A percentile compares a stretch with the other conserved stretches of the same genome.
Conservation (phyloP, 2,888 invertebrate genomes). For the Galeruca laticollis region DNA sequence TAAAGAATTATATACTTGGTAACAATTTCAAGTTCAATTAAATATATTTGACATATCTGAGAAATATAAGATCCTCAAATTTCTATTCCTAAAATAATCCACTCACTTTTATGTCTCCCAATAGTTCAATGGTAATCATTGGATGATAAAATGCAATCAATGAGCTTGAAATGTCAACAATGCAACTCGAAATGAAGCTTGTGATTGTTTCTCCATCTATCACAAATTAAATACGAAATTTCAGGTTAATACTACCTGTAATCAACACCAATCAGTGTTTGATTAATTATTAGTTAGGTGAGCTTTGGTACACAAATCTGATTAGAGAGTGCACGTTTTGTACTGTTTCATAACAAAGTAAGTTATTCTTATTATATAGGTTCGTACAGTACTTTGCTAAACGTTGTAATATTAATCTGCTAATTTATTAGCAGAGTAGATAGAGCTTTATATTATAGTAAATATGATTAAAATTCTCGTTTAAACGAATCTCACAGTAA, state of each 20-base stretch:
- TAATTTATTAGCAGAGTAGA: too few relatives aligned
- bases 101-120: too few relatives aligned
- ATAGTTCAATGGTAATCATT: neutral
- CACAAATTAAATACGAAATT: constrained; percentile 43
- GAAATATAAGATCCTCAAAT: too few relatives aligned
- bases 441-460: too few relatives aligned
- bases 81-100: too few relatives aligned
- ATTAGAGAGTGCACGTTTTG: constrained; percentile 5
- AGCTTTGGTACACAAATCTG: constrained; percentile 25
- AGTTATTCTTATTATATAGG: neutral
- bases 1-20: too few relatives aligned
- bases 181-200: neutral
- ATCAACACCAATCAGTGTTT: constrained; percentile 29
- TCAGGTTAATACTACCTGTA: constrained; percentile 29
- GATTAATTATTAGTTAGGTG: constrained; percentile 30
- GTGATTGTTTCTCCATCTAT: constrained; percentile 39
- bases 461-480: too few relatives aligned
- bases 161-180: neutral
- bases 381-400: neutral
- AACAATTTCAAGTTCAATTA: too few relatives aligned
- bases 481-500: too few relatives aligned
- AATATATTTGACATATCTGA: too few relatives aligned
- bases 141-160: neutral
- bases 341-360: neutral
- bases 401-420: too few relatives aligned